Evolutionary conservation across 1,140 invertebrate species (phyloP), one percentile per base, ranked within the genome.

Genomic region (Trachymyrmex septentrionalis): DNA sequence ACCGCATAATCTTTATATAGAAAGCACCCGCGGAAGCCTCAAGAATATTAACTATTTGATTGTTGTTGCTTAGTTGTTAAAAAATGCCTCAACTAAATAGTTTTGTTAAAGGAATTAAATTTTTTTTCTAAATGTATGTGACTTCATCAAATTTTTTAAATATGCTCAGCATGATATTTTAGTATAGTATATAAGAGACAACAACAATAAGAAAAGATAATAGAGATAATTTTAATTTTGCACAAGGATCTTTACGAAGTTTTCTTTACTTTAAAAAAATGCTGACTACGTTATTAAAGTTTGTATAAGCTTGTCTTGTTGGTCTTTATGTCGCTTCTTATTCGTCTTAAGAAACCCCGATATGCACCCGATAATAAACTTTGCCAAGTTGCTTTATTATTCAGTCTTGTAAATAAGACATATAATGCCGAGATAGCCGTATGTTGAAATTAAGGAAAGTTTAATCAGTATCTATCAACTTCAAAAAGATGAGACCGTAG

Each of bases 391-490:
- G 10, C 71, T 73, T 82, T 61, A 50, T 73, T 48, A 50, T 63
- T 63, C 34, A 61, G 16, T 75, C 24, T 84, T 61, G 34, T 34
- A 72, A 72, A 75, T 75, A 75, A 50, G 14, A 50, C 24, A 19
- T 24, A 53, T 30, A 69, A 75, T 38, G 44, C 34, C 38, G 10
- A 59, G n/a, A 73, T 59, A 44, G 34, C 14, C 44, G 30, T 61
- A 48, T 59, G 27, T 84, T 19, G 30, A 84, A 73, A 84, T 84
- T 84, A 61, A 61, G 24, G 69, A 6, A 84, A 84, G 80, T 84
- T 84, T 84, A 84, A 84, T 84, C 80, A 73, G 66, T n/a, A 44
- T 30, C 53, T 44, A 44, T 44, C 0, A 30, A 12, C 30, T 55
- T 19, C 48, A 84, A 34, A 63, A 50, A 75, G 80, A 75, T 7